Percentiles rank a stretch among this genome's conserved stretches.
phyloP scores from a whole-genome alignment of 1,140 invertebrate genomes.

The Drosophila pallidifrons region DNA sequence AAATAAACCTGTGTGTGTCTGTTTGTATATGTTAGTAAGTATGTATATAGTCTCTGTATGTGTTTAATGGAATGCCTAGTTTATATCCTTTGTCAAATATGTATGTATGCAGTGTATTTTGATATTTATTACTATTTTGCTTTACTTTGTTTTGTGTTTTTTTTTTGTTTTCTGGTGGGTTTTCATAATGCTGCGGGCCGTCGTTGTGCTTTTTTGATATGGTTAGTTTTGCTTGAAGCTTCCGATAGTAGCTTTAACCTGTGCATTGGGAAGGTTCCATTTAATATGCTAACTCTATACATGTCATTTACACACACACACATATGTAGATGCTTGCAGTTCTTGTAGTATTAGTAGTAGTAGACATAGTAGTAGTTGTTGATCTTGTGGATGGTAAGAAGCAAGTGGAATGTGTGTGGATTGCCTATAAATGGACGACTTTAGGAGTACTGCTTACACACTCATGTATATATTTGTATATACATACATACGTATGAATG shows the following conservation, averaged over 20 bases:
- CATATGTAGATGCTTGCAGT: constrained; percentile 13
- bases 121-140: constrained; percentile 4
- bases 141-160: constrained; percentile 7
- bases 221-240: constrained; percentile 41
- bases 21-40: constrained; percentile 14
- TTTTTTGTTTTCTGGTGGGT: constrained; percentile 28
- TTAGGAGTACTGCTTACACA: constrained; percentile 28
- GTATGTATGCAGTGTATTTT: background rate
- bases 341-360: background rate
- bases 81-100: constrained; percentile 36
- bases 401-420: constrained; percentile 35
- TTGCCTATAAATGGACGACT: constrained; percentile 33
- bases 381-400: constrained; percentile 5
- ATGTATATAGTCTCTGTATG: constrained; percentile 14
- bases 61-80: constrained; percentile 42
- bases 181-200: constrained; percentile 34
- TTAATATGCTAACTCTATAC: constrained; percentile 9
- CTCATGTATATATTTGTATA: constrained; percentile 9
- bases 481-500: background rate
- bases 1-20: constrained; percentile 43
- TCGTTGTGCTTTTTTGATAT: constrained; percentile 55
- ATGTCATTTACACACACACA: constrained; percentile 6
- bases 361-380: constrained; percentile 7
- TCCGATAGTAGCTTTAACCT: constrained; percentile 22
- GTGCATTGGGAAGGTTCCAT: constrained; percentile 37